Evolutionary conservation across 1,140 invertebrate species (phyloP), one percentile per base, ranked within the genome.

Genomic region (Dinoponera quadriceps): DNA sequence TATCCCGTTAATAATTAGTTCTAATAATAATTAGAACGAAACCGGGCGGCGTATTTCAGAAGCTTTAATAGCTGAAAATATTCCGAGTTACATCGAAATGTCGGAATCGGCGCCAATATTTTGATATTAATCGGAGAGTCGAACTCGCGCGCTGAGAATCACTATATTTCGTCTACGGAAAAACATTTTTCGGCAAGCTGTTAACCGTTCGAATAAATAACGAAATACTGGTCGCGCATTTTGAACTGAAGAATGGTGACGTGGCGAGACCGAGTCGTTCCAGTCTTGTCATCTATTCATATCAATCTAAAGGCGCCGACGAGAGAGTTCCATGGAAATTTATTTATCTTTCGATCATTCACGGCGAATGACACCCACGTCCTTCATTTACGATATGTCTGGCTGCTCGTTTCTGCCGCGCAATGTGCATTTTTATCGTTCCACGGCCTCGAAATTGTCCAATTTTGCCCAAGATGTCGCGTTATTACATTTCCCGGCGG

Each of bases 281-380:
- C 54, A 51, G 51, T 80, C 75, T 71, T 65, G 75, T 69, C 75
- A 71, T 59, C 51, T 69, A 78, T 78, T 78, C 75, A 78, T 68
- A 57, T 78, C 75, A 65, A 80, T 80, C 51, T 55, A 80, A 20
- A 22, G 22, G 38, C 51, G 33, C 16, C 29, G 75, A 69, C 51
- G 54, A 71, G 65, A 71, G 65, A 71, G 51, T 59, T 68, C 75
- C 38, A 80, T 57, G 65, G 75, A 80, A 80, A 80, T 80, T 80
- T 80, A 80, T 80, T 69, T 80, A 80, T 80, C 75, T 80, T 80
- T 44, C 38, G 22, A 80, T 80, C 75, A 27, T 18, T 29, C 22
- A 9, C 38, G 51, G 33, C 65, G 14, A 80, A 48, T 27, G 65
- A 80, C 75, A 80, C 75, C 75, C 75, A 78, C 65, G 33, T 80